Conservation (phyloP, 2,888 invertebrate genomes). For the Argyra leucocephala region DNA sequence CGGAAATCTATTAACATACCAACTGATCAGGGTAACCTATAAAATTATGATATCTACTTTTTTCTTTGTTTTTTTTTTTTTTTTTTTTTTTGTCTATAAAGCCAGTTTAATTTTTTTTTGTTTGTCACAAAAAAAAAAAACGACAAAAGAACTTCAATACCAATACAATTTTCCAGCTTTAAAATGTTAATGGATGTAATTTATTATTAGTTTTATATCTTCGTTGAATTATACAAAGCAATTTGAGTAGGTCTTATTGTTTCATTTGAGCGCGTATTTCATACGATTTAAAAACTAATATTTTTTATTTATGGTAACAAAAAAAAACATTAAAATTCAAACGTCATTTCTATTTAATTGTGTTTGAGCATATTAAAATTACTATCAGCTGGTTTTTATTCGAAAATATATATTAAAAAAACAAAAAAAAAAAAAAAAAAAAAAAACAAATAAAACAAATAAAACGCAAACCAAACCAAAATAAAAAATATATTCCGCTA, state of each 20-base stretch:
- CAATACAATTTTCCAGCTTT: too few species aligned
- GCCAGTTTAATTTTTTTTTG: background rate
- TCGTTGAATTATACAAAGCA: background rate
- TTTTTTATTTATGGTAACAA: too few species aligned
- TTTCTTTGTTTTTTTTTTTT: background rate
- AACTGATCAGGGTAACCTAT: too few species aligned
- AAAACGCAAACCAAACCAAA: too few species aligned
- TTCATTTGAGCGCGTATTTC: background rate
- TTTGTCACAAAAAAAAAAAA: background rate
- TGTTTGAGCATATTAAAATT: too few species aligned
- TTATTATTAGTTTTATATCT: background rate
- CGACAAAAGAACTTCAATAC: background rate
- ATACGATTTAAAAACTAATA: too few species aligned
- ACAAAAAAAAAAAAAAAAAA: background rate
- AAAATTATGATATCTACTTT: background rate
- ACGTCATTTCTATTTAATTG: too few species aligned
- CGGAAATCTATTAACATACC: too few species aligned
- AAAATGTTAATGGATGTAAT: too few species aligned
- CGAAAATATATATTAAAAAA: background rate
- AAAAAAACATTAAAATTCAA: too few species aligned
- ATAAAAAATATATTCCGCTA: too few species aligned
- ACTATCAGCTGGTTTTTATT: background rate
- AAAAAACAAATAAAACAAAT: background rate
- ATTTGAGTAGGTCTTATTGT: background rate
- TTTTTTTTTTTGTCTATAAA: background rate